These are phyloP conservation scores for Sinocyclocheilus maitianheensis DNA, from an alignment of 2,113 vertebrate genomes.

Conservation along the genomic window DNA sequence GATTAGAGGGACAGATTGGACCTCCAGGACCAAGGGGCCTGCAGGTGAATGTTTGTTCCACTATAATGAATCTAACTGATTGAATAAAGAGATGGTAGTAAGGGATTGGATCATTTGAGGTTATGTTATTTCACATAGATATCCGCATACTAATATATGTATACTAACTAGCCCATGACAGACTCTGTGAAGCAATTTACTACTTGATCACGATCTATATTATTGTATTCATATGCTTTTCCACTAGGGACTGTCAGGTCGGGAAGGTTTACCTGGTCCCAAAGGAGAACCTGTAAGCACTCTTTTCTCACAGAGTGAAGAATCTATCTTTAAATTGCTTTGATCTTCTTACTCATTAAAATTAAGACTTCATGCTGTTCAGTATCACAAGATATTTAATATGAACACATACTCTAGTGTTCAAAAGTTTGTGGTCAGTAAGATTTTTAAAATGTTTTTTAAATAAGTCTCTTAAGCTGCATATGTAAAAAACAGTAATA, in stretches of 20 bases:
- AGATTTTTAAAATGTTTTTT: not conserved
- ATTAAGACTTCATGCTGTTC: not conserved
- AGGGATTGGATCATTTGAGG: not conserved
- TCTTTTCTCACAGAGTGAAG: not conserved
- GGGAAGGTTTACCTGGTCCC: constrained; percentile 73
- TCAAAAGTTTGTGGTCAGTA: not conserved
- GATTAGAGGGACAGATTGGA: constrained; percentile 80
- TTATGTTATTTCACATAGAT: too few relatives aligned
- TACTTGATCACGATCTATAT: not conserved
- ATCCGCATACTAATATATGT: not conserved
- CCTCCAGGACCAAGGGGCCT: constrained; percentile 73
- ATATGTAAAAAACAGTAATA: not conserved
- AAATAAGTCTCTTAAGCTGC: not conserved
- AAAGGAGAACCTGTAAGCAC: constrained; percentile 83
- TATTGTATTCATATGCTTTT: constrained; percentile 35
- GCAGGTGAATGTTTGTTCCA: constrained; percentile 71
- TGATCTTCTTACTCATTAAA: not conserved
- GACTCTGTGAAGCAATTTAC: not conserved
- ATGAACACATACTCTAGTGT: not conserved
- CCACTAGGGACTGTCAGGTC: constrained; percentile 77
- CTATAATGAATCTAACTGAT: not conserved
- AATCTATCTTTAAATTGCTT: not conserved
- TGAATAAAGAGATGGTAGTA: not conserved
- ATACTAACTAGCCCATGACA: not conserved
- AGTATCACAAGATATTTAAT: not conserved